A percentile compares a stretch with the other conserved stretches of the same genome.
These are phyloP conservation scores for Apostichopus japonicus DNA, from an alignment of 35 echinoderm and acorn worm genomes.

Conservation along the genomic window DNA sequence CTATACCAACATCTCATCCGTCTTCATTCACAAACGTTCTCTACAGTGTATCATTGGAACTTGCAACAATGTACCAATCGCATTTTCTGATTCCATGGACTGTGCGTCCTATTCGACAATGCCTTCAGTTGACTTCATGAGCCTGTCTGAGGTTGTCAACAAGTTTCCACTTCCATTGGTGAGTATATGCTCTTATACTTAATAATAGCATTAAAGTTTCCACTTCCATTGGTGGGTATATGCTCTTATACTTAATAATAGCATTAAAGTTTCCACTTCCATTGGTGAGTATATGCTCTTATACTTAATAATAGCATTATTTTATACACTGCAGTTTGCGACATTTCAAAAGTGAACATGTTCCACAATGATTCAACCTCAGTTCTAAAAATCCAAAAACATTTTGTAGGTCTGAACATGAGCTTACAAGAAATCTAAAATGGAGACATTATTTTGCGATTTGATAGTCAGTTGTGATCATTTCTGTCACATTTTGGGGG, in stretches of 20 bases:
- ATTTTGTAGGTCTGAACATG: no score
- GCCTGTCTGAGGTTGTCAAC: neutral
- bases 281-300: constrained; percentile 10
- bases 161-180: constrained; percentile 52
- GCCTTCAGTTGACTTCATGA: constrained; percentile 37
- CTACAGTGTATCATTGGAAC: constrained; percentile 35
- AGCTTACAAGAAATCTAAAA: no score
- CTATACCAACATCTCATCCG: neutral
- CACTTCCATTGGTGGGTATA: constrained; percentile 46
- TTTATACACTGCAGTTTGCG: no score
- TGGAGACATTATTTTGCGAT: no score
- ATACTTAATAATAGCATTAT: no score
- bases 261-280: constrained; percentile 33
- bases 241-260: no score
- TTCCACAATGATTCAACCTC: no score
- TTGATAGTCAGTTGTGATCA: no score
- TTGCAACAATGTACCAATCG: constrained; percentile 9
- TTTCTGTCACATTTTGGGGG: no score
- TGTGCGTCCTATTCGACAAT: constrained; percentile 41
- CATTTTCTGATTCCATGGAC: constrained; percentile 51
- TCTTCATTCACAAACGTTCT: neutral
- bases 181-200: neutral
- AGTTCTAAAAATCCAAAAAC: no score
- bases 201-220: neutral
- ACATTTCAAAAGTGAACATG: no score